Base-by-base conservation (phyloP, 2,888 invertebrate species). In the Hoplodrina blanda region DNA sequence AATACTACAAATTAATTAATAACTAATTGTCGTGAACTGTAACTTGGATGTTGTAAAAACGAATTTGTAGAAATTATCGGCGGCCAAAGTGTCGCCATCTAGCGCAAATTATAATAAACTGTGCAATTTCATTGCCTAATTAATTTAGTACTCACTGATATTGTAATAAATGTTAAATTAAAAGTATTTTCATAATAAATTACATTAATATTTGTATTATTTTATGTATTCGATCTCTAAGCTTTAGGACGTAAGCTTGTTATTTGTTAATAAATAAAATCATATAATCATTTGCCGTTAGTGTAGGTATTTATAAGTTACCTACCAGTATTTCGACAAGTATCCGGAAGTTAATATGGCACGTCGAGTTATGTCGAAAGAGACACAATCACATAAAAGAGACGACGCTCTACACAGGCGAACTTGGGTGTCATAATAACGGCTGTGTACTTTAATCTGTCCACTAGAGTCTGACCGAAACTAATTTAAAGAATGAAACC, bases 171-270 rank as follows among this genome's bases (percentile, higher is more conserved):
- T 89, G 85, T 89, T 87, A 69, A 85, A 73, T 89, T 87, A 61
- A 85, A 73, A 83, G 85, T 91, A 90, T 90, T 90, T 91, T 91
- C 87, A 68, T 88, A 85, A 79, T 73, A 73, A 81, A 73, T 66
- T 59, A 78, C 37, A 66, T 78, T 50, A 50, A 72, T 71, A 75
- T 77, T 81, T 76, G 74, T 83, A 85, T 84, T 78, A 74, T 80
- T 85, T 80, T 80, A 83, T 86, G 78, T 88, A 84, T 81, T 86
- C 62, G 80, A 76, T 85, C 85, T 89, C 73, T 86, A 83, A 82
- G 69, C 77, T 83, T 83, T 84, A 82, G 86, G 81, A 54, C 20
- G 69, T 85, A 84, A 82, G 78, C 83, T 73, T 77, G 79, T 79
- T 83, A 79, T 79, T 33, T 84, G 78, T 84, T 81, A 69, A 68